Evolutionary conservation across 2,888 invertebrate genomes (phyloP).

Genomic region (Erynnis tages): DNA sequence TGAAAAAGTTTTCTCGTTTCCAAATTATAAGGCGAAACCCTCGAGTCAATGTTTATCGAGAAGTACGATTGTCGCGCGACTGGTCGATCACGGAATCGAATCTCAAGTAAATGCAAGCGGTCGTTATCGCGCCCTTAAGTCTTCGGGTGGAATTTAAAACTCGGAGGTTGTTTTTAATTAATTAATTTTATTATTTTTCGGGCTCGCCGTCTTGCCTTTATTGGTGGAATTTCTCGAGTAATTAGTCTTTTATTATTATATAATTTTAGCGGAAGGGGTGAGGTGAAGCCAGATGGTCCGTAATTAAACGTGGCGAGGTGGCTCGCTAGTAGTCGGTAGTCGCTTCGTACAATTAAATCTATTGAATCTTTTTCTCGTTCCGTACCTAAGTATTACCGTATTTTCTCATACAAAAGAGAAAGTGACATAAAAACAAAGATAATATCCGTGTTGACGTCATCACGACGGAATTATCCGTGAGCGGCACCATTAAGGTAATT

Average conservation of each 20-base stretch:
- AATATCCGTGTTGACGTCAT: slow-evolving; percentile 4
- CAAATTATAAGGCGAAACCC: slow-evolving; percentile 62
- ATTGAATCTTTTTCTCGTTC: slow-evolving; percentile 16
- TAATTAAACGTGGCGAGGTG: slow-evolving; percentile 27
- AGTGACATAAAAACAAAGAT: slow-evolving; percentile 10
- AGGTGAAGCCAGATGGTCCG: slow-evolving; percentile 54
- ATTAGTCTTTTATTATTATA: slow-evolving; percentile 82
- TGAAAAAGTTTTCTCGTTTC: slow-evolving; percentile 77
- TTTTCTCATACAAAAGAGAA: no score
- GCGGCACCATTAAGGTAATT: slow-evolving; percentile 50
- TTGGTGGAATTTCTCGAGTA: slow-evolving; percentile 75
- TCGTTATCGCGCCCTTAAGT: slow-evolving; percentile 19
- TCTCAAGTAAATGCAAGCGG: slow-evolving; percentile 27
- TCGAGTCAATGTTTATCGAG: slow-evolving; percentile 70
- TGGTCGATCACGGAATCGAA: slow-evolving; percentile 34
- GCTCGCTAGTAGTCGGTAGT: no score
- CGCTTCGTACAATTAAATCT: slow-evolving; percentile 6
- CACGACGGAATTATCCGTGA: slow-evolving; percentile 25
- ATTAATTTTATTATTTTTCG: slow-evolving; percentile 80
- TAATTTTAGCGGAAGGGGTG: slow-evolving; percentile 77
- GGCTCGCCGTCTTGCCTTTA: slow-evolving; percentile 73
- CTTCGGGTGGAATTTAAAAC: slow-evolving; percentile 34
- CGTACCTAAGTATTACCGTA: no score
- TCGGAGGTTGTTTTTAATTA: slow-evolving; percentile 74
- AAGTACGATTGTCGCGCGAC: slow-evolving; percentile 33